Evolutionary conservation across 2,888 invertebrate genomes (phyloP).

Genomic region (Chymomyza procnemis): DNA sequence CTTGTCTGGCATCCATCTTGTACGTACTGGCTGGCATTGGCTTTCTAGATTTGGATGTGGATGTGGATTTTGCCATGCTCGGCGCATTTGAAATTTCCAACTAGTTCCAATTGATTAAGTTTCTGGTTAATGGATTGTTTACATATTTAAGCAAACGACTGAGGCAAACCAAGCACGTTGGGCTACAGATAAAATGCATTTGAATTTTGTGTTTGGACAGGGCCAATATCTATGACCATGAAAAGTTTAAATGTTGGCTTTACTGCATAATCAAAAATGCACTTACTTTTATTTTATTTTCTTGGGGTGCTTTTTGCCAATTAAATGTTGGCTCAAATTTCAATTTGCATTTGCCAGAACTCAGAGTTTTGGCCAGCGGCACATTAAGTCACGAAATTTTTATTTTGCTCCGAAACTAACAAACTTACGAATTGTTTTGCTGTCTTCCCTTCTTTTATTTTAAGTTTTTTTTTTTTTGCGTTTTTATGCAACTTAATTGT

Average conservation of each 20-base stretch:
- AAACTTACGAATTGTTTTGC: neutral
- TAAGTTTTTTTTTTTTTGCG: conserved; percentile 13
- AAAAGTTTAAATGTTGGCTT: conserved; percentile 19
- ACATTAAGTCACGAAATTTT: neutral
- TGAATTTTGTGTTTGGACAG: conserved; percentile 6
- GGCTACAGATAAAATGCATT: neutral
- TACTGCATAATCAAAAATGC: conserved; percentile 24
- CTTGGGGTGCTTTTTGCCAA: neutral
- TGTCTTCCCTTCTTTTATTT: neutral
- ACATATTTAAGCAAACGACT: conserved; percentile 48
- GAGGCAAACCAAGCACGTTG: neutral
- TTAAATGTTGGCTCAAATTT: neutral
- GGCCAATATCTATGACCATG: conserved; percentile 20
- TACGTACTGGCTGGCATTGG: conserved; percentile 29
- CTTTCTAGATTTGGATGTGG: conserved; percentile 29
- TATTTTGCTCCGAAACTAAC: neutral
- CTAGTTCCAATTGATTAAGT: conserved; percentile 70
- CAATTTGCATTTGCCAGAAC: neutral
- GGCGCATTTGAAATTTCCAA: conserved; percentile 63
- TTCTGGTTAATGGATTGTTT: conserved; percentile 70
- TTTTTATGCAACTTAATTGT: conserved; percentile 48
- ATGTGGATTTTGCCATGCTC: conserved; percentile 46
- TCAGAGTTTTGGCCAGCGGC: neutral
- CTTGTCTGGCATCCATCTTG: conserved; percentile 26
- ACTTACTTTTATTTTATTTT: neutral